Evolutionary conservation across 1,140 invertebrate species (phyloP).

Genomic region (Chironomus tepperi): DNA sequence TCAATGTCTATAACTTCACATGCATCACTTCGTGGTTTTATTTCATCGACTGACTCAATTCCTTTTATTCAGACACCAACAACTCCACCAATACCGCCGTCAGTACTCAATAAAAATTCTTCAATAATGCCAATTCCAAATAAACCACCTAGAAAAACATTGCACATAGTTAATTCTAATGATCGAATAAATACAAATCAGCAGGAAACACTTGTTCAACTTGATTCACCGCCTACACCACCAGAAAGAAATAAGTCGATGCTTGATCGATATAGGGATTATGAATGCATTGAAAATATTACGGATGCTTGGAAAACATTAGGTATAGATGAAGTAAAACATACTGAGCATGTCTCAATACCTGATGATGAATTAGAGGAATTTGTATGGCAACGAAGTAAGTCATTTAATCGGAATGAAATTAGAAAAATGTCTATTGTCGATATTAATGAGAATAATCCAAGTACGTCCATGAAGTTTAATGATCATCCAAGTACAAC

Average conservation of each 20-base stretch:
- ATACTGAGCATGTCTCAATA: slow-evolving; percentile 45
- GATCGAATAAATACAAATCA: slow-evolving; percentile 26
- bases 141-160: slow-evolving; percentile 37
- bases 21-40: slow-evolving; percentile 34
- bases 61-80: slow-evolving; percentile 26
- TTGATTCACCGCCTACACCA: slow-evolving; percentile 23
- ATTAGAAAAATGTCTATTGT: slow-evolving; percentile 28
- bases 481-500: slow-evolving; percentile 31
- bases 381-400: slow-evolving; percentile 38
- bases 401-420: slow-evolving; percentile 31
- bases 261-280: slow-evolving; percentile 31
- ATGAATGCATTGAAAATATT: slow-evolving; percentile 39
- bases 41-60: slow-evolving; percentile 36
- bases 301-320: slow-evolving; percentile 69
- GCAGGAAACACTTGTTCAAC: slow-evolving; percentile 28
- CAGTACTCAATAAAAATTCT: slow-evolving; percentile 16
- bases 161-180: slow-evolving; percentile 27
- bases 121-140: slow-evolving; percentile 32
- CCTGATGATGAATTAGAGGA: slow-evolving; percentile 34
- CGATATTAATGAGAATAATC: slow-evolving; percentile 23
- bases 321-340: slow-evolving; percentile 59
- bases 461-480: neutral
- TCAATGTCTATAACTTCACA: slow-evolving; percentile 31
- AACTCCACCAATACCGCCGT: slow-evolving; percentile 23
- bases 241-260: slow-evolving; percentile 1